A percentile compares a stretch with the other conserved stretches of the same genome.
These are phyloP conservation scores for Leptopterna dolabrata DNA, from an alignment of 2,888 invertebrate species.

Conservation along the genomic window DNA sequence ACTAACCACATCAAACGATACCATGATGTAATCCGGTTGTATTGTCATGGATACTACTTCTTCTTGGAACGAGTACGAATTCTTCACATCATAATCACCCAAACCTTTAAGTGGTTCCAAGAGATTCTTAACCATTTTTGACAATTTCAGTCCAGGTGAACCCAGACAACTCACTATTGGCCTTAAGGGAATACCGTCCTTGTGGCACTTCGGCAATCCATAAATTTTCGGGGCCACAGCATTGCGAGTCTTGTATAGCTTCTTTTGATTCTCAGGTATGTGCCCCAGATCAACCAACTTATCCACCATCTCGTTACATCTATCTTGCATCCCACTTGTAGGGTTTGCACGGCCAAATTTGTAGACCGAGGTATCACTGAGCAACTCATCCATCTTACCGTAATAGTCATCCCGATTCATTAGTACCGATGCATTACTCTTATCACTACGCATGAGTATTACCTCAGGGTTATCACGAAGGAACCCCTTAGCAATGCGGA, in stretches of 20 bases:
- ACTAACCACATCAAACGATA: neutral
- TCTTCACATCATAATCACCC: neutral
- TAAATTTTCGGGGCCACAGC: neutral
- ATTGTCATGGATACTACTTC: neutral
- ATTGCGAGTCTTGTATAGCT: neutral
- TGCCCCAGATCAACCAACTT: neutral
- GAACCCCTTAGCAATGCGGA: neutral
- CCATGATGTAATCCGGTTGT: neutral
- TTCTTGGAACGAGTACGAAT: neutral
- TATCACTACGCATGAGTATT: neutral
- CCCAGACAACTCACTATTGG: too few relatives aligned
- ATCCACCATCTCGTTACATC: constrained; percentile 16
- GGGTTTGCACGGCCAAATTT: neutral
- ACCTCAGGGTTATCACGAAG: neutral
- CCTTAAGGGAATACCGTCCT: neutral
- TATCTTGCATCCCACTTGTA: constrained; percentile 1
- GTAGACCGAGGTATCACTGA: neutral
- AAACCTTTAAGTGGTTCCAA: neutral
- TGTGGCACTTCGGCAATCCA: neutral
- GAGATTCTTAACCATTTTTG: neutral
- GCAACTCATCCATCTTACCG: neutral
- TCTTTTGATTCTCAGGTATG: neutral
- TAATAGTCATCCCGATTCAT: neutral
- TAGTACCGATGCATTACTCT: neutral
- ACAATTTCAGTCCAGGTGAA: neutral